phyloP scores from a whole-genome alignment of 1,140 invertebrate genomes.

The Sycophila sp. region DNA sequence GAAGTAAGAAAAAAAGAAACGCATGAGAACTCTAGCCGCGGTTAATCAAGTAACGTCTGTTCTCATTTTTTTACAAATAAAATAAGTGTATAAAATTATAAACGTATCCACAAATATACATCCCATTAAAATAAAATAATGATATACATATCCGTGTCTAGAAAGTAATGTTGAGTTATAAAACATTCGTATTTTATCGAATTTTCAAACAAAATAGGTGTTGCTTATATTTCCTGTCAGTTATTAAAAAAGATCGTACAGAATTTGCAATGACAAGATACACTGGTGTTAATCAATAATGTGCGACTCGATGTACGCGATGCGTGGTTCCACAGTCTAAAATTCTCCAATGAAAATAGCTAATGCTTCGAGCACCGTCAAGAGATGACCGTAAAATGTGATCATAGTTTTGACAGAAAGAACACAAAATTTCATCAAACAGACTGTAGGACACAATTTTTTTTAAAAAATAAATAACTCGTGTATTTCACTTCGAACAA shows the following conservation, averaged over 20 bases:
- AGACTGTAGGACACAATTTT: no score
- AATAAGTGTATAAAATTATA: constrained; percentile 56
- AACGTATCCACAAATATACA: constrained; percentile 65
- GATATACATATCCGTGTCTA: constrained; percentile 2
- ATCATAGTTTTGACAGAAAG: no score
- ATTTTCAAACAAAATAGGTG: no score
- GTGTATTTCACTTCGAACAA: no score
- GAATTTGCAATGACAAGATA: constrained; percentile 21
- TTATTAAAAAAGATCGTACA: neutral
- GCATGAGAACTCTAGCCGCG: constrained; percentile 15
- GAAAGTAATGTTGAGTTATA: neutral
- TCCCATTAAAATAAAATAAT: constrained; percentile 32
- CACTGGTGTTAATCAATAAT: constrained; percentile 1
- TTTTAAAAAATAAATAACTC: no score
- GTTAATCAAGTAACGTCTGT: neutral
- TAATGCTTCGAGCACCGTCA: constrained; percentile 17
- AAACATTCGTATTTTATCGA: no score
- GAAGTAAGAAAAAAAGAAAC: constrained; percentile 36
- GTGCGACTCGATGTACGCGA: constrained; percentile 17
- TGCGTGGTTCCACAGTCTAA: constrained; percentile 21
- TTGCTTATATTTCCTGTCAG: no score
- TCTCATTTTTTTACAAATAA: constrained; percentile 49
- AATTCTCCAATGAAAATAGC: neutral
- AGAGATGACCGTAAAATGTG: no score
- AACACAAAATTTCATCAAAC: no score